A percentile compares a stretch with the other conserved stretches of the same genome.
phyloP scores from a whole-genome alignment of 1,140 invertebrate genomes.

The Nylanderia fulva region DNA sequence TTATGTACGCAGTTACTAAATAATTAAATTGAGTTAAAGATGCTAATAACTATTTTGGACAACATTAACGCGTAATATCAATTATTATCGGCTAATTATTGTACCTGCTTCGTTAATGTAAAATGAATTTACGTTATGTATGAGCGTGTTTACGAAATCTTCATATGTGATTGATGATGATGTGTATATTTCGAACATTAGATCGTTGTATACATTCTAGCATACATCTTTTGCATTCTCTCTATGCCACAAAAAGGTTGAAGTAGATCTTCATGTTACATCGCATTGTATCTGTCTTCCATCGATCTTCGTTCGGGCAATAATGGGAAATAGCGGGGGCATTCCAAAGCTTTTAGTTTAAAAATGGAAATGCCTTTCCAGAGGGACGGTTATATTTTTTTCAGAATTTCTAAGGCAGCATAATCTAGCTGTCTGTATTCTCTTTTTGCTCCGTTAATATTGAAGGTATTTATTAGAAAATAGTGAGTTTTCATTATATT shows the following conservation, averaged over 20 bases:
- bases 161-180: slow-evolving; percentile 46
- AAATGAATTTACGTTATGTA: slow-evolving; percentile 24
- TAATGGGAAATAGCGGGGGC: not conserved
- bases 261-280: slow-evolving; percentile 29
- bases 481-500: not conserved
- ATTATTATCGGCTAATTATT: slow-evolving; percentile 27
- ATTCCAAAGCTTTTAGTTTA: not conserved
- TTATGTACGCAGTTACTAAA: not conserved
- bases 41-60: not conserved
- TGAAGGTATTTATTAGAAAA: not conserved
- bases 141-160: slow-evolving; percentile 23
- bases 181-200: slow-evolving; percentile 27
- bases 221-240: slow-evolving; percentile 15
- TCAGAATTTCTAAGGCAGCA: not conserved
- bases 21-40: not conserved
- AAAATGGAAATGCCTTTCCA: not conserved
- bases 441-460: too few species aligned
- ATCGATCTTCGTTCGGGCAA: slow-evolving; percentile 41
- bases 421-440: not conserved
- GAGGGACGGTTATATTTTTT: not conserved
- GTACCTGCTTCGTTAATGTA: slow-evolving; percentile 29
- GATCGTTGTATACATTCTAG: not conserved
- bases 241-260: slow-evolving; percentile 13
- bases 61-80: slow-evolving; percentile 19
- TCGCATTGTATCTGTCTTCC: slow-evolving; percentile 29